Conservation (phyloP, 2,113 vertebrate genomes). For the Cyanoderma ruficeps region DNA sequence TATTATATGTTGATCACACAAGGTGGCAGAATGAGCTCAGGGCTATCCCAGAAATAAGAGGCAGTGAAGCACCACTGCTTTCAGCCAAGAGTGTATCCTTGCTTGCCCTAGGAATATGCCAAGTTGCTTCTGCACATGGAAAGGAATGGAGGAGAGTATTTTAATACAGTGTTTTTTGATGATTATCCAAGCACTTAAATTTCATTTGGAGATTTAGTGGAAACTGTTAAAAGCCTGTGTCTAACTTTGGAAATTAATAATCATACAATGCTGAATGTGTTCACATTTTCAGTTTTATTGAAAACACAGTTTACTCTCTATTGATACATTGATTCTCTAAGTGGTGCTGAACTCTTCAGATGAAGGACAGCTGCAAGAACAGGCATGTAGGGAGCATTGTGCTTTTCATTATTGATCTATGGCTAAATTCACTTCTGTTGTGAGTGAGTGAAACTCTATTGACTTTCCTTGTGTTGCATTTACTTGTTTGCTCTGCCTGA, state of each 20-base stretch:
- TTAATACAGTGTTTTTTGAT: constrained; percentile 38
- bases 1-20: constrained; percentile 76
- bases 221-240: constrained; percentile 42
- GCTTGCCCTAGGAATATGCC: neutral
- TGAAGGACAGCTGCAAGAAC: constrained; percentile 63
- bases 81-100: neutral
- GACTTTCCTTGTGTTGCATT: constrained; percentile 9
- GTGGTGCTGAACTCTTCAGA: constrained; percentile 45
- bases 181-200: constrained; percentile 22
- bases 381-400: constrained; percentile 57
- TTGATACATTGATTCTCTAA: constrained; percentile 66
- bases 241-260: constrained; percentile 53
- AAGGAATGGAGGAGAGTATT: neutral
- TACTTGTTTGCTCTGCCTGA: neutral
- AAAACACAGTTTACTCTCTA: constrained; percentile 54
- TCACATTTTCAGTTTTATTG: constrained; percentile 59
- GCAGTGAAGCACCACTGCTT: neutral
- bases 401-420: constrained; percentile 58
- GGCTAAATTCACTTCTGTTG: constrained; percentile 39
- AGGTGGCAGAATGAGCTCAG: constrained; percentile 79
- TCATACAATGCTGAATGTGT: neutral
- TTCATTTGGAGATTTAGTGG: constrained; percentile 45
- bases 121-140: neutral
- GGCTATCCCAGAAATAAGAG: neutral
- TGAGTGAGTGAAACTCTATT: constrained; percentile 34